These are phyloP conservation scores for Allobates femoralis DNA, from an alignment of 2,797 vertebrate species.

Conservation along the genomic window DNA sequence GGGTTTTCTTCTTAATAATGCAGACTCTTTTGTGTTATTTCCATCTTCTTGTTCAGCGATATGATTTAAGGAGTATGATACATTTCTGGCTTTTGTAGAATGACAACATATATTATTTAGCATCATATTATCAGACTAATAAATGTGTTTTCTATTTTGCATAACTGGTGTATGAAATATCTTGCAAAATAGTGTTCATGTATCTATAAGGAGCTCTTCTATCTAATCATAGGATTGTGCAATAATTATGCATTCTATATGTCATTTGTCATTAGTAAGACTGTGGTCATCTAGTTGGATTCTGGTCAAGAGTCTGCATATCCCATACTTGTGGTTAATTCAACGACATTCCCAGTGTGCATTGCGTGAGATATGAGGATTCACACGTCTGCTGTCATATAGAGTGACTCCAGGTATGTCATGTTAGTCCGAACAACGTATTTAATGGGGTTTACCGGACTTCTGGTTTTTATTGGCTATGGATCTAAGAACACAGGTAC, in stretches of 20 bases:
- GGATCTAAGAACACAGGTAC: no score
- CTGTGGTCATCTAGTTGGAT: no score
- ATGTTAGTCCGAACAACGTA: no score
- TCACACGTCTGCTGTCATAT: no score
- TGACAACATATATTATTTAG: neutral
- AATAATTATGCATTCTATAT: neutral
- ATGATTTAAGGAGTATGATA: constrained; percentile 76
- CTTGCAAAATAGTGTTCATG: neutral
- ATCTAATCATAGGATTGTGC: neutral
- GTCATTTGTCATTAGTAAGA: neutral
- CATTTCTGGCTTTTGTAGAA: neutral
- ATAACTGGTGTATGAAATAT: neutral
- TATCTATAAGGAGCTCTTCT: neutral
- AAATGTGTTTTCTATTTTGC: neutral
- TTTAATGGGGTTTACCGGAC: no score
- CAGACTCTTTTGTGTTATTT: constrained; percentile 82
- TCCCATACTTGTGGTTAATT: no score
- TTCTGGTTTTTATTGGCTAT: no score
- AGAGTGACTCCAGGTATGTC: no score
- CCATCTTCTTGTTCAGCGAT: constrained; percentile 79
- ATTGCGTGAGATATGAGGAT: no score
- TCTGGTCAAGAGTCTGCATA: no score
- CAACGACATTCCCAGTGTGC: no score
- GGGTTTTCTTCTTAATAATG: constrained; percentile 85
- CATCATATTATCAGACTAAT: neutral